A percentile compares a stretch with the other conserved stretches of the same genome.
phyloP scores from a whole-genome alignment of 2,888 invertebrate species.

The Liodrosophila aerea region DNA sequence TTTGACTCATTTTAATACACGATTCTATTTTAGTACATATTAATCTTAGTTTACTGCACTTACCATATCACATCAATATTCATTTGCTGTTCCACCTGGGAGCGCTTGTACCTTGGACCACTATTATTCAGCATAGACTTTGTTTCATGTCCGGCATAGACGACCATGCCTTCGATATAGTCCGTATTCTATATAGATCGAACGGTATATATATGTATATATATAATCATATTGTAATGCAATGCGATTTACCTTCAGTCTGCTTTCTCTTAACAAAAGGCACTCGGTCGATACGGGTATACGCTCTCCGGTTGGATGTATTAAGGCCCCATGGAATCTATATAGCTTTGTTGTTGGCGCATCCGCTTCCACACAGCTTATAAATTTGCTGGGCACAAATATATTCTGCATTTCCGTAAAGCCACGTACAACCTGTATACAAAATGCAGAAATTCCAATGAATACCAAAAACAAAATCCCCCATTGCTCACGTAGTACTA shows the following conservation, averaged over 20 bases:
- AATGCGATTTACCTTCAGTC: conserved; percentile 85
- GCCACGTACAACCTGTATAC: conserved; percentile 81
- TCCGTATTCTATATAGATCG: conserved; percentile 89
- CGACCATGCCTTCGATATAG: conserved; percentile 97
- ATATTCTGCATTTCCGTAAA: conserved; percentile 85
- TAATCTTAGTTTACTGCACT: conserved; percentile 2
- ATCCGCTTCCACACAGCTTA: conserved; percentile 94
- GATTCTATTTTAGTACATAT: background rate
- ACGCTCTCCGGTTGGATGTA: conserved; percentile 90
- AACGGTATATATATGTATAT: background rate
- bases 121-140: conserved; percentile 99
- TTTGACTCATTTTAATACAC: no score
- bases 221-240: background rate
- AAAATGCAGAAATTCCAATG: conserved; percentile 21
- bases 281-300: conserved; percentile 94
- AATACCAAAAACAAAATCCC: background rate
- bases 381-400: conserved; percentile 91
- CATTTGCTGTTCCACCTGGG: conserved; percentile 95
- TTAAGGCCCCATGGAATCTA: conserved; percentile 94
- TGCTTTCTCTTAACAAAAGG: conserved; percentile 95
- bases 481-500: conserved; percentile 33
- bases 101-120: conserved; percentile 96
- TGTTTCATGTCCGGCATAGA: conserved; percentile 98
- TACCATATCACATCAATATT: conserved; percentile 98
- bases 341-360: conserved; percentile 97